These are phyloP conservation scores for Xiphophorus maculatus DNA, from an alignment of 2,113 vertebrate species.

Conservation along the genomic window DNA sequence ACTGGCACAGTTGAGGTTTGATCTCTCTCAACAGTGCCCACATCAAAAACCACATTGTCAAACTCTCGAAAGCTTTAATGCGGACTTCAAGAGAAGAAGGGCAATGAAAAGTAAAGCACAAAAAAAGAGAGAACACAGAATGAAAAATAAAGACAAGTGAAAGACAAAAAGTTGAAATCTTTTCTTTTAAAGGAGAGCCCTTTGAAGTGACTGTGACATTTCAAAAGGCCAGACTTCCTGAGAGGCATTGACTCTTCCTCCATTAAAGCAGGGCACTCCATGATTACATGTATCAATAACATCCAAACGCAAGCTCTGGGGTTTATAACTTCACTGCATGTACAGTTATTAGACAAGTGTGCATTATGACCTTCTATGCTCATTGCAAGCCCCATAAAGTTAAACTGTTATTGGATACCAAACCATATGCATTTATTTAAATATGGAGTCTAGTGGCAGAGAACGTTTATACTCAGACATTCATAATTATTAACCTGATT, in stretches of 20 bases:
- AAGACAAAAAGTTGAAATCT: slow-evolving; percentile 57
- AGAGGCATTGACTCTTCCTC: slow-evolving; percentile 68
- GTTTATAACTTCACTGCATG: slow-evolving; percentile 24
- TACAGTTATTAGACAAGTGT: background rate
- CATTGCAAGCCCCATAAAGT: background rate
- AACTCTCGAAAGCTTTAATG: slow-evolving; percentile 42
- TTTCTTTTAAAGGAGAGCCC: slow-evolving; percentile 58
- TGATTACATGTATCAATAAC: slow-evolving; percentile 72
- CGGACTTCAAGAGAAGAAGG: slow-evolving; percentile 33
- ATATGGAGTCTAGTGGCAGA: background rate
- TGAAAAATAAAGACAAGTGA: slow-evolving; percentile 49
- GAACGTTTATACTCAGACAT: background rate
- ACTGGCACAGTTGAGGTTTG: slow-evolving; percentile 11
- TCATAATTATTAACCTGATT: background rate
- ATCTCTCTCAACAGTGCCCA: slow-evolving; percentile 20
- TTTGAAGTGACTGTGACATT: slow-evolving; percentile 73
- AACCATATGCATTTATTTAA: background rate
- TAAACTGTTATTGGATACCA: background rate
- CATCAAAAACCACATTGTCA: slow-evolving; percentile 52
- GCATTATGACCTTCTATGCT: background rate
- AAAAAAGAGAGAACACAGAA: slow-evolving; percentile 25
- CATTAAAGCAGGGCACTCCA: slow-evolving; percentile 58
- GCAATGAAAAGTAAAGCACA: slow-evolving; percentile 38
- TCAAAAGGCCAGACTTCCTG: slow-evolving; percentile 77
- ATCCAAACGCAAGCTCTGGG: slow-evolving; percentile 50